These are phyloP conservation scores for Lottia scabra DNA, from an alignment of 2,888 invertebrate genomes.

Conservation along the genomic window DNA sequence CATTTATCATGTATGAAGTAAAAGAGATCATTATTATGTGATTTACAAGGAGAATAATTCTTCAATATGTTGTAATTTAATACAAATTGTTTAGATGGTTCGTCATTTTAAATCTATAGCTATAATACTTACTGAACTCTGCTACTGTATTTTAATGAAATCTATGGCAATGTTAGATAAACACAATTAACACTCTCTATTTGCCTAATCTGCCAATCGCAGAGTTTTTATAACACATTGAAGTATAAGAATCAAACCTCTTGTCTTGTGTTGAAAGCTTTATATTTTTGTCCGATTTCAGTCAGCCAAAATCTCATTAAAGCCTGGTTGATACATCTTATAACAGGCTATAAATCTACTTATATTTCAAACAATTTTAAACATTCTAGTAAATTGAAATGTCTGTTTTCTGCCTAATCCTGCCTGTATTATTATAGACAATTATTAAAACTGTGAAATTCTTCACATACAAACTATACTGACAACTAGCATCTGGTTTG, in stretches of 20 bases:
- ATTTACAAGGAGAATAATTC: no score
- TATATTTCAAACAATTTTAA: conserved; percentile 3
- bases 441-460: conserved; percentile 6
- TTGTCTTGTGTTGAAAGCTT: background rate
- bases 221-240: background rate
- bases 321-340: background rate
- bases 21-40: no score
- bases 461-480: background rate
- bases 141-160: background rate
- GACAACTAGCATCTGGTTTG: no score
- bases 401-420: background rate
- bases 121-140: background rate
- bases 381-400: background rate
- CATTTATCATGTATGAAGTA: no score
- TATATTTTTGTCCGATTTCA: background rate
- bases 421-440: background rate
- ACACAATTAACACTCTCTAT: background rate
- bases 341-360: background rate
- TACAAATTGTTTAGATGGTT: background rate
- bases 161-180: background rate
- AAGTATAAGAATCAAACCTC: conserved; percentile 3
- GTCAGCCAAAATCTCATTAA: background rate
- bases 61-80: no score
- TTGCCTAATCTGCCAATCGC: background rate
- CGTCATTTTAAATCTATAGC: background rate